Percentiles rank a stretch among this genome's conserved stretches.
Evolutionary conservation across 1,140 invertebrate genomes (phyloP).

Genomic region (Megalonaias nervosa): DNA sequence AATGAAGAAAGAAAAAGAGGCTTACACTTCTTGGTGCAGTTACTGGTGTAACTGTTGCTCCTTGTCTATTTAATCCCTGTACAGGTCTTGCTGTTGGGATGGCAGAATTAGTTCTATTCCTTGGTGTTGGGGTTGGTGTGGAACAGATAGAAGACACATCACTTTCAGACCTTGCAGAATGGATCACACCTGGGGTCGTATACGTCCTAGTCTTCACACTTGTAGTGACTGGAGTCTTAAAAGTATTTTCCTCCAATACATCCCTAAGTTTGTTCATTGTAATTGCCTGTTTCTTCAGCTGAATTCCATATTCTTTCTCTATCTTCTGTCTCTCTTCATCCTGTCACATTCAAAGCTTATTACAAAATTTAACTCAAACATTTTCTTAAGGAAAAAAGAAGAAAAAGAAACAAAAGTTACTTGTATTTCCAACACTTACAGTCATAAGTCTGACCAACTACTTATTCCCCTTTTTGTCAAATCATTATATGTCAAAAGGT

Average conservation of each 20-base stretch:
- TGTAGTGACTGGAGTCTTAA: constrained; percentile 47
- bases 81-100: constrained; percentile 46
- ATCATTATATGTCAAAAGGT: too few species aligned
- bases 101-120: constrained; percentile 32
- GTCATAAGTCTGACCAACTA: neutral
- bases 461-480: too few species aligned
- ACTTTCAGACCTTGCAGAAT: constrained; percentile 53
- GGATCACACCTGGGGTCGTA: constrained; percentile 56
- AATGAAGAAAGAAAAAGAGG: neutral
- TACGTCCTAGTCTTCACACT: constrained; percentile 53
- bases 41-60: constrained; percentile 26
- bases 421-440: neutral
- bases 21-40: constrained; percentile 31
- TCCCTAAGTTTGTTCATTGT: constrained; percentile 62
- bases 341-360: constrained; percentile 30
- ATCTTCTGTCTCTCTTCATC: constrained; percentile 58
- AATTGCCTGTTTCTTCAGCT: constrained; percentile 58
- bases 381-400: neutral
- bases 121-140: constrained; percentile 32
- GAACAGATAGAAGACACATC: constrained; percentile 47
- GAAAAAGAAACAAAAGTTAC: neutral
- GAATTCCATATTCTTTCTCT: constrained; percentile 52
- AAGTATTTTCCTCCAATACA: constrained; percentile 31
- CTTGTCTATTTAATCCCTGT: constrained; percentile 45
- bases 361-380: too few species aligned